These are phyloP conservation scores for Dendropsophus ebraccatus DNA, from an alignment of 2,113 vertebrate genomes.

Conservation along the genomic window DNA sequence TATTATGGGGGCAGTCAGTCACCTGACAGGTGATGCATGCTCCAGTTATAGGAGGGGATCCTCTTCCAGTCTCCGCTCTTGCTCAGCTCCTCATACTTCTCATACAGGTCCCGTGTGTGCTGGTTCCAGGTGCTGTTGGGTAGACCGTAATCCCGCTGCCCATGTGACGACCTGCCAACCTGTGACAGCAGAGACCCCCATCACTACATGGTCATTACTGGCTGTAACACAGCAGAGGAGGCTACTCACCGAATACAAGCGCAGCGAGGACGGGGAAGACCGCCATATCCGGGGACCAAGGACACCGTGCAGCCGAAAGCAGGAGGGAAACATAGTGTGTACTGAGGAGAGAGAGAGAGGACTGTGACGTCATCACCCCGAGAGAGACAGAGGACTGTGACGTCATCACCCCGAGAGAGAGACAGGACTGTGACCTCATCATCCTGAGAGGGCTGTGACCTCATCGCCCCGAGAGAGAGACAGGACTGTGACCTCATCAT, in stretches of 20 bases:
- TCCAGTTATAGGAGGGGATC: slow-evolving; percentile 79
- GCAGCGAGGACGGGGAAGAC: not conserved
- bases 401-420: too few relatives aligned
- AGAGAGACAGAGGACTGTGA: too few relatives aligned
- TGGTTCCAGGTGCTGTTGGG: slow-evolving; percentile 83
- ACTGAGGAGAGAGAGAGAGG: not conserved
- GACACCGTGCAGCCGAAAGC: not conserved
- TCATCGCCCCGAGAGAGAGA: too few relatives aligned
- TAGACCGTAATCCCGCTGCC: slow-evolving; percentile 73
- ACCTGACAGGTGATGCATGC: slow-evolving; percentile 59
- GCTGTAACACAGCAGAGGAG: not conserved
- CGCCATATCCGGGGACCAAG: fast-evolving
- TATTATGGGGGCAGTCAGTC: too few relatives aligned
- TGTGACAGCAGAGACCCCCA: not conserved
- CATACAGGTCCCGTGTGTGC: slow-evolving; percentile 71
- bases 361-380: not conserved
- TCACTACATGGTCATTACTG: not conserved
- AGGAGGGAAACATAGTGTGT: slow-evolving; percentile 22
- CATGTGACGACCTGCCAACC: not conserved
- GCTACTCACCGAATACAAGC: slow-evolving; percentile 15
- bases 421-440: too few relatives aligned
- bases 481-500: too few relatives aligned
- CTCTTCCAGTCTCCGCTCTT: slow-evolving; percentile 71
- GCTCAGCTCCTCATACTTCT: slow-evolving; percentile 70
- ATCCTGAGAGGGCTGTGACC: too few relatives aligned